Conservation (phyloP, 2,113 vertebrate species). For the Urocolius indicus region DNA sequence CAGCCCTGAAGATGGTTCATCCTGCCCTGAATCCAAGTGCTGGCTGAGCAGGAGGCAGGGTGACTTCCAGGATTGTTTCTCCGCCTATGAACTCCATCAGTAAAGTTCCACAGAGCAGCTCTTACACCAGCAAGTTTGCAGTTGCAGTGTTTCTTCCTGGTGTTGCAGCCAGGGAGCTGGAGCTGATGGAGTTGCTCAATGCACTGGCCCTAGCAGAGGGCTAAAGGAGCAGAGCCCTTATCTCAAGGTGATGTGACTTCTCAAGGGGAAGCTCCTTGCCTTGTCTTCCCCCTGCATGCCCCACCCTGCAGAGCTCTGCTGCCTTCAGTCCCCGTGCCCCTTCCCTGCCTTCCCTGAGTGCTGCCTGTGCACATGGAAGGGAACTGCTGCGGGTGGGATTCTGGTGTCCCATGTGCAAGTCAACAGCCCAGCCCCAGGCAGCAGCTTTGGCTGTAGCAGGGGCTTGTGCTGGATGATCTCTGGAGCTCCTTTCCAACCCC, state of each 20-base stretch:
- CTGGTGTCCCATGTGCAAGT: neutral
- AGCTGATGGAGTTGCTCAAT: slow-evolving; percentile 20
- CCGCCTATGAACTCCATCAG: slow-evolving; percentile 49
- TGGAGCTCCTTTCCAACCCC: no score
- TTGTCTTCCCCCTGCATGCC: neutral
- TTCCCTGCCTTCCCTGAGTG: neutral
- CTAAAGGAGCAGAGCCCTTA: slow-evolving; percentile 21
- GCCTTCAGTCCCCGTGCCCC: neutral
- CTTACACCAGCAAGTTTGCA: slow-evolving; percentile 44
- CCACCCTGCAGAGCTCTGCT: neutral
- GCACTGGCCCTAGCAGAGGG: slow-evolving; percentile 31
- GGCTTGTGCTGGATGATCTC: no score
- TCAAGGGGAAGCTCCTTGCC: neutral
- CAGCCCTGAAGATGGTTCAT: slow-evolving; percentile 36
- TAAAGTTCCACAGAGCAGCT: slow-evolving; percentile 52
- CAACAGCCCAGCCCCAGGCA: neutral
- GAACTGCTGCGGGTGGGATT: neutral
- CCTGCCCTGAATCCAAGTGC: slow-evolving; percentile 55
- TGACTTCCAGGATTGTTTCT: slow-evolving; percentile 58
- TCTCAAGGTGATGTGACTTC: slow-evolving; percentile 1
- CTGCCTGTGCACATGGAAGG: rapidly evolving
- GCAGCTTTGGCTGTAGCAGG: neutral
- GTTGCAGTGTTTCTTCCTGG: slow-evolving; percentile 19
- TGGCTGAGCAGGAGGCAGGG: slow-evolving; percentile 47
- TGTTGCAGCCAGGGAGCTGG: slow-evolving; percentile 41